Evolutionary conservation across 35 echinoderm and acorn worm genomes (phyloP), one percentile per base, ranked within the genome.

Genomic region (Apostichopus japonicus): DNA sequence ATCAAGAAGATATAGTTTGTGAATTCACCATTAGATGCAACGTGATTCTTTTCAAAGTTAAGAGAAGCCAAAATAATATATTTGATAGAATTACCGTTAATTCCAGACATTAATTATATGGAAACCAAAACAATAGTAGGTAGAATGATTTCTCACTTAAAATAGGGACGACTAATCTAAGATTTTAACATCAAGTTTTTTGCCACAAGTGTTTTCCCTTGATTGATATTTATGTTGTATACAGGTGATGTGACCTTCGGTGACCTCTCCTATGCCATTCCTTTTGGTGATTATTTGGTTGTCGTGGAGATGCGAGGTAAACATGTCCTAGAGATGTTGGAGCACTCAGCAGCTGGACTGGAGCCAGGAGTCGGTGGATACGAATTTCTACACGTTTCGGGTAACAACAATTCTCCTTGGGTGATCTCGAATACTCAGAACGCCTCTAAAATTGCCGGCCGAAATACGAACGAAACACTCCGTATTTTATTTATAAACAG

Each of bases 251-350:
- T 96, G n/a, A 96, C 95, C 51, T 91, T 73, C 24, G 87, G 65
- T 27, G 59, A 96, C 59, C 88, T 96, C 53, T 53, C 83, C 0
- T 59, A 53, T 25, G 78, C 90, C 1, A 91, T 96, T 86, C 95
- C 95, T 1, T 96, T 93, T 90, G 95, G 95, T 23, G 93, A 96
- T 25, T 93, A 62, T 19, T 77, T 96, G 5, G 87, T 93, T 33
- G 65, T 90, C 17, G 67, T 96, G 8, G 75, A 77, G 23, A 72
- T 96, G 13, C 77, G 15, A 53, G 95, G 95, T 11, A 19, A 77
- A 4, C 77, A 93, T 56, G 24, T 96, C 23, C 54, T 93, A 52
- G 53, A 96, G 24, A 80, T 91, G 53, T 24, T 96, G 23, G 95
- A 96, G 67, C 63, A 88, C 77, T 83, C 95, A 53, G 92, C 90